phyloP scores from a whole-genome alignment of 2,797 vertebrate species.

The Chelmon rostratus region DNA sequence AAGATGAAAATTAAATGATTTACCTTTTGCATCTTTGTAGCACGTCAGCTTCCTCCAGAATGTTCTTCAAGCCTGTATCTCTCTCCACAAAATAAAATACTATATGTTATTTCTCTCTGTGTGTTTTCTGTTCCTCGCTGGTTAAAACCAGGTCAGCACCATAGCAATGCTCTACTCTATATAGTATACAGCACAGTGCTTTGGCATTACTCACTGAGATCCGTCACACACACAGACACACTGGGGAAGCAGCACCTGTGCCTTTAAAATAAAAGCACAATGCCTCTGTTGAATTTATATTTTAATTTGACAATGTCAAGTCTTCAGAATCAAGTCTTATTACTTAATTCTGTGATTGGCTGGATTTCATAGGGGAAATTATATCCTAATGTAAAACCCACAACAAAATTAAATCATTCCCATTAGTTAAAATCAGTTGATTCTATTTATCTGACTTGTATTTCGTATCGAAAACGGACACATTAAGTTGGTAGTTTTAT shows the following conservation, averaged over 20 bases:
- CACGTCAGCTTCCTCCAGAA: not conserved
- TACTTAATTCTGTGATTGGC: not conserved
- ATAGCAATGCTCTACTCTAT: slow-evolving; percentile 14
- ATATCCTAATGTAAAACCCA: no score
- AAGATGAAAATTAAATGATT: not conserved
- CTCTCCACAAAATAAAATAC: not conserved
- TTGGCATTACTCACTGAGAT: slow-evolving; percentile 4
- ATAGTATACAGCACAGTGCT: slow-evolving; percentile 22
- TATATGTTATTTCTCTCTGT: not conserved
- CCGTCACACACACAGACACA: not conserved
- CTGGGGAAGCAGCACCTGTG: not conserved
- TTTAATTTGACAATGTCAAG: not conserved
- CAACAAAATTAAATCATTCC: not conserved
- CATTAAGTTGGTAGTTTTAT: not conserved
- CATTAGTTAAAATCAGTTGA: not conserved
- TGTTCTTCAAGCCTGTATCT: not conserved
- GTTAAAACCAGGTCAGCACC: slow-evolving; percentile 17
- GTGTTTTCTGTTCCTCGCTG: not conserved
- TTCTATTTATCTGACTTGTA: not conserved
- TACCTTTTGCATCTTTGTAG: slow-evolving; percentile 36
- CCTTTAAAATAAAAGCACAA: slow-evolving; percentile 63
- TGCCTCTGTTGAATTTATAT: not conserved
- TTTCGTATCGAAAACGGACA: not conserved
- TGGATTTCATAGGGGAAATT: not conserved
- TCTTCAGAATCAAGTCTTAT: not conserved